Percentiles rank a stretch among this genome's conserved stretches.
Evolutionary conservation across 2,797 vertebrate genomes (phyloP).

Genomic region (Hypotaenidia okinawae): DNA sequence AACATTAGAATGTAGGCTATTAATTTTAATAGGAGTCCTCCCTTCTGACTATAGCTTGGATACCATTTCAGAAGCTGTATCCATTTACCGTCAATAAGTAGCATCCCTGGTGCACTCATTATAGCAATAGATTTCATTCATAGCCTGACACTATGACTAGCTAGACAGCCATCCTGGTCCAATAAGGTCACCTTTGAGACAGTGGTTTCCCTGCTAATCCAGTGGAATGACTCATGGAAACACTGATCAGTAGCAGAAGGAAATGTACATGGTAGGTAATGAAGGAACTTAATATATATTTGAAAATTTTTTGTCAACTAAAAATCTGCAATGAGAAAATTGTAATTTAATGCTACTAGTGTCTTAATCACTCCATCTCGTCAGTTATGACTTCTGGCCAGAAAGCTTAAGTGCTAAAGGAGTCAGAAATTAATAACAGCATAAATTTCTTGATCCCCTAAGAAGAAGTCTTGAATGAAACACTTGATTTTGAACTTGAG

Average conservation of each 20-base stretch:
- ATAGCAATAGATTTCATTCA: constrained; percentile 41
- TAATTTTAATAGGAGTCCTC: constrained; percentile 72
- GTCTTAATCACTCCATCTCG: background rate
- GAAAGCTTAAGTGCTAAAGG: background rate
- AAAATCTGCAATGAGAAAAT: background rate
- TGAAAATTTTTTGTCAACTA: background rate
- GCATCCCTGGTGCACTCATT: constrained; percentile 55
- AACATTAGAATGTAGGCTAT: constrained; percentile 54
- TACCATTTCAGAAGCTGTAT: constrained; percentile 41
- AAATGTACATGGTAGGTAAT: background rate
- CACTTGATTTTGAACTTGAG: background rate
- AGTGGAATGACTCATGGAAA: background rate
- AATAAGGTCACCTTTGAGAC: constrained; percentile 49
- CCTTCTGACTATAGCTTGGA: constrained; percentile 43
- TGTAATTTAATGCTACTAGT: background rate
- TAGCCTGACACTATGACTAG: constrained; percentile 7
- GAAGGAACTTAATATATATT: background rate
- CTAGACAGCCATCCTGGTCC: background rate
- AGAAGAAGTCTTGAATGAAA: constrained; percentile 1
- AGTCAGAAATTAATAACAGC: background rate
- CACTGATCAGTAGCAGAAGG: background rate
- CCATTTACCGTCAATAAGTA: constrained; percentile 2
- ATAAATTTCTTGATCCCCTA: background rate
- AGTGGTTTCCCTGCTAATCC: background rate
- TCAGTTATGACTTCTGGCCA: background rate